These are phyloP conservation scores for Cichladusa arquata DNA, from an alignment of 2,113 vertebrate species.

Conservation along the genomic window DNA sequence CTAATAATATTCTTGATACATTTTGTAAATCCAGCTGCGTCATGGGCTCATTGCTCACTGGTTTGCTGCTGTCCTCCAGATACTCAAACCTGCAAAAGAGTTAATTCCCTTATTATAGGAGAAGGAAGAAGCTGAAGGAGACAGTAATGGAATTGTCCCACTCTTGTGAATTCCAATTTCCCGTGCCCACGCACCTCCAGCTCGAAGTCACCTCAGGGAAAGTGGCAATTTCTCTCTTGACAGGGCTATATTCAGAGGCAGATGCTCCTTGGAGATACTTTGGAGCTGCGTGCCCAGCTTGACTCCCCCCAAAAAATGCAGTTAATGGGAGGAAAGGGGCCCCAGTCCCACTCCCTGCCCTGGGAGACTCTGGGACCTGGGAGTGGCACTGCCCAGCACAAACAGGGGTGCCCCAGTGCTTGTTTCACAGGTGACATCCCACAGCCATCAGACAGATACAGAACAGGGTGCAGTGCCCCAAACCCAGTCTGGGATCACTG, in stretches of 20 bases:
- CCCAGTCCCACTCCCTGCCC: not conserved
- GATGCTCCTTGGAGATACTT: not conserved
- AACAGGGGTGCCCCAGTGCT: not conserved
- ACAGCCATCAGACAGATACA: not conserved
- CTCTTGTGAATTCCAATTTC: constrained; percentile 60
- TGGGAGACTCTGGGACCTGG: not conserved
- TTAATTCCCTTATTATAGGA: constrained; percentile 43
- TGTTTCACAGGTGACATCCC: not conserved
- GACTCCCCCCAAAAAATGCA: not conserved
- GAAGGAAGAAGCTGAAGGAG: constrained; percentile 34
- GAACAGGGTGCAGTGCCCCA: too few relatives aligned
- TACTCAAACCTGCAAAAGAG: constrained; percentile 13
- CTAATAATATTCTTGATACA: constrained; percentile 48
- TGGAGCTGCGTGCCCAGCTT: not conserved
- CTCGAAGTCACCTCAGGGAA: not conserved
- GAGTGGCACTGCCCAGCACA: not conserved
- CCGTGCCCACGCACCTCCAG: not conserved
- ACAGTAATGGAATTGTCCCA: constrained; percentile 54
- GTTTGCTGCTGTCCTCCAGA: not conserved
- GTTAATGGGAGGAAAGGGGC: not conserved
- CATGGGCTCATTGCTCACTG: not conserved
- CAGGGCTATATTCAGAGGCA: not conserved
- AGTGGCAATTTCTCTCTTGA: constrained; percentile 61
- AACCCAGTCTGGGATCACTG: not conserved
- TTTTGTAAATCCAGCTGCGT: constrained; percentile 71